Conservation (phyloP, 2,113 vertebrate species). For the Xenopus laevis region DNA sequence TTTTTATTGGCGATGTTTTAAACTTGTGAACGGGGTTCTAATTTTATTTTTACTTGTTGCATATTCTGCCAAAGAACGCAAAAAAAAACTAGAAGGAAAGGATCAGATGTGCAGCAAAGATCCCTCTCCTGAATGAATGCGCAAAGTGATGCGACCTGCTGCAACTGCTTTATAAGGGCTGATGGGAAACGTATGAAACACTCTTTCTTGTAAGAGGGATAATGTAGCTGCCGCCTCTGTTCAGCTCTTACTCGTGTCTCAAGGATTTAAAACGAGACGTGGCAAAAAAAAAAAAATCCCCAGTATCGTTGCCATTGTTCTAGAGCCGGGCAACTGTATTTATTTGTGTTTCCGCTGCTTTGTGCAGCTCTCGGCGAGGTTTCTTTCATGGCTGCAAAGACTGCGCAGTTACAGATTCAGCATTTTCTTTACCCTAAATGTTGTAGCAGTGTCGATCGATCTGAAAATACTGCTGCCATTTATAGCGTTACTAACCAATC, state of each 20-base stretch:
- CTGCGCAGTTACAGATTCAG: neutral
- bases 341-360: slow-evolving; percentile 14
- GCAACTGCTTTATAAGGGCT: slow-evolving; percentile 19
- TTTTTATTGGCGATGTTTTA: slow-evolving; percentile 41
- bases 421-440: slow-evolving; percentile 4
- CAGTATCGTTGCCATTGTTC: neutral
- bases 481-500: neutral
- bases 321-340: slow-evolving; percentile 32
- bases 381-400: neutral
- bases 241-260: neutral
- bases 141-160: slow-evolving; percentile 1
- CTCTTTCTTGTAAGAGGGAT: neutral
- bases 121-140: slow-evolving; percentile 9
- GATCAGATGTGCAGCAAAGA: slow-evolving; percentile 29
- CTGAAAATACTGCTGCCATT: neutral
- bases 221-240: neutral
- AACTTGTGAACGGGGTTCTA: slow-evolving; percentile 12
- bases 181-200: neutral
- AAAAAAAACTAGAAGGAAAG: neutral
- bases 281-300: neutral
- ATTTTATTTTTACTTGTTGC: slow-evolving; percentile 36
- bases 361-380: slow-evolving; percentile 1
- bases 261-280: neutral
- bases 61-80: slow-evolving; percentile 41
- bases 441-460: slow-evolving; percentile 17